Base-by-base conservation (phyloP, 2,113 vertebrate species). In the Plecturocebus donacophilus region DNA sequence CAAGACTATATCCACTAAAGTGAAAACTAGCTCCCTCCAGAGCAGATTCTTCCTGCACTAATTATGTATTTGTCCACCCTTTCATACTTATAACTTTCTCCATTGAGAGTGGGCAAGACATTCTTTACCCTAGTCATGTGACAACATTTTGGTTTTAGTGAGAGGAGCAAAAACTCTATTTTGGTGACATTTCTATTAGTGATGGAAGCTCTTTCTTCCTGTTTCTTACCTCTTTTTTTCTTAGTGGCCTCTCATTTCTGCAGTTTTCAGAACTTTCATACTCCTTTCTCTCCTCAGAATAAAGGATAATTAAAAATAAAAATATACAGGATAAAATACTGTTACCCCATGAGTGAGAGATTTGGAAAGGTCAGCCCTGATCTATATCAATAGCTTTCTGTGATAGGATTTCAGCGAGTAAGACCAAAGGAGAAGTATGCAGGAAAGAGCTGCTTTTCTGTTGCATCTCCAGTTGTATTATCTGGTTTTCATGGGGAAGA, bases 291-390 rank as follows among this genome's bases (percentile, higher is more conserved):
- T 70, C 14, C 13, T 80, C 61, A 87, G 47, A 61, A 66, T 20
- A 92, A 76, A 70, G 70, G 79, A 90, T 32, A 84, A 66, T 56
- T 66, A 61, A 81, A 87, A 81, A 66, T 89, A 8, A 54, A 82
- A 87, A n/a, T 19, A 25, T 81, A 75, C 9, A 47, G 17, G 35
- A 54, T 61, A 12, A 95, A 81, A 58, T 25, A 66, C 71, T 42
- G 20, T 45, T 73, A 35, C 5, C 1, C 8, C 64, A 6, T 45
- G 12, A 38, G 54, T 58, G 11, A 91, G 4, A 11, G 38, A 56
- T 66, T 42, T 92, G 45, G 64, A 93, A 54, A 79, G 40, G 19
- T 19, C 52, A 83, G 23, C 8, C 16, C 30, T 54, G 27, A 10
- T 79, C 32, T 47, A 19, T 9, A 83, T 40, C 56, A 91, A 49